Evolutionary conservation across 1,140 invertebrate species (phyloP).

Genomic region (Calosoma granatense): DNA sequence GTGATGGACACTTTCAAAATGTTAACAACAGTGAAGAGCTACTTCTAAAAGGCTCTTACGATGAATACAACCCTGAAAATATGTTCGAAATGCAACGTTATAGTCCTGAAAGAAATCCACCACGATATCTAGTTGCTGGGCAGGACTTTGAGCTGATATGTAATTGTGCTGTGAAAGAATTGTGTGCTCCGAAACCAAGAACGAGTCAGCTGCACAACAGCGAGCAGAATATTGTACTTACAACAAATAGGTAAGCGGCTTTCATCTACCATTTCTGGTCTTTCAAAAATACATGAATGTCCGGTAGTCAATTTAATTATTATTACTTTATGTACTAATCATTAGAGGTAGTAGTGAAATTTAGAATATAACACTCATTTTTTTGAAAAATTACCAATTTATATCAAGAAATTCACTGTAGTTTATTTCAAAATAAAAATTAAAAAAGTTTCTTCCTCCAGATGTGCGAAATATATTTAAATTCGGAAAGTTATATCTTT

Average conservation of each 20-base stretch:
- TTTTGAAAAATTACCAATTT: too few species aligned
- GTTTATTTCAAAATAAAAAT: too few species aligned
- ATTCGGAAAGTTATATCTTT: too few species aligned
- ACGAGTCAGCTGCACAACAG: not conserved
- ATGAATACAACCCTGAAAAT: not conserved
- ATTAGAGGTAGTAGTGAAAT: too few species aligned
- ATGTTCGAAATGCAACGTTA: not conserved
- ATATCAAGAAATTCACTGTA: too few species aligned
- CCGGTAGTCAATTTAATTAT: too few species aligned
- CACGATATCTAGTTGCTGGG: not conserved
- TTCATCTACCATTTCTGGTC: too few species aligned
- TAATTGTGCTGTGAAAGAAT: not conserved
- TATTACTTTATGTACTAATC: too few species aligned
- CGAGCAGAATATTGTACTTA: not conserved
- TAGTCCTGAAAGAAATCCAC: not conserved
- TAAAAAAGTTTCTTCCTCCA: too few species aligned
- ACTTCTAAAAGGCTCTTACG: not conserved
- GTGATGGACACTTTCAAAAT: slow-evolving; percentile 6
- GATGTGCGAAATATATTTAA: too few species aligned
- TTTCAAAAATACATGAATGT: too few species aligned
- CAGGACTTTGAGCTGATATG: not conserved
- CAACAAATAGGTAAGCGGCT: not conserved
- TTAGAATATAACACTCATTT: too few species aligned
- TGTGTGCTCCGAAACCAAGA: not conserved
- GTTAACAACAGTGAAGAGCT: slow-evolving; percentile 4